Conservation (phyloP, 1,140 invertebrate species). For the Orussus abietinus region DNA sequence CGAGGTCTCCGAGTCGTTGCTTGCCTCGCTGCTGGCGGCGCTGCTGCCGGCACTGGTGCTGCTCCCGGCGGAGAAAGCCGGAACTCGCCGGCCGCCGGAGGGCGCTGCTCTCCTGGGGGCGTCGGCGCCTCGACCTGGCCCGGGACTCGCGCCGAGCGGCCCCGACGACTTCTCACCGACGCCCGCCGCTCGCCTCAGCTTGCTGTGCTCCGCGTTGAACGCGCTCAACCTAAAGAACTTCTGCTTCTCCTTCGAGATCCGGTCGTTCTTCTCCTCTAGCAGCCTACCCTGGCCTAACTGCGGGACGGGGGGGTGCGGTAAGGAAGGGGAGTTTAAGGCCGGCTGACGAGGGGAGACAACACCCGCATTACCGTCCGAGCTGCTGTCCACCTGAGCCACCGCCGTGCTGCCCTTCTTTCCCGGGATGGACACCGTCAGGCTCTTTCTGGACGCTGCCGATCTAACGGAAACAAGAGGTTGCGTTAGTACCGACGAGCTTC, state of each 20-base stretch:
- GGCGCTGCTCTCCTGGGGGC: slow-evolving; percentile 11
- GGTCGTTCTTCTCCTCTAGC: slow-evolving; percentile 63
- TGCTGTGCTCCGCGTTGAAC: slow-evolving; percentile 61
- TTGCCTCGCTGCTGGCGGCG: slow-evolving; percentile 24
- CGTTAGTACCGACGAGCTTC: too few relatives aligned
- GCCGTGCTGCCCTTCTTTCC: slow-evolving; percentile 37
- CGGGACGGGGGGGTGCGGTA: slow-evolving; percentile 47
- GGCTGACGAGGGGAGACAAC: slow-evolving; percentile 55
- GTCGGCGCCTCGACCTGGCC: slow-evolving; percentile 28
- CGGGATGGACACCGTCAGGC: slow-evolving; percentile 31
- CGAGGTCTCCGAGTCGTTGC: slow-evolving; percentile 28
- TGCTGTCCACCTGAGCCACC: slow-evolving; percentile 52
- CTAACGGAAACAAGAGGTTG: too few relatives aligned
- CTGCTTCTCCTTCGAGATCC: slow-evolving; percentile 81
- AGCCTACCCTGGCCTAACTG: slow-evolving; percentile 42
- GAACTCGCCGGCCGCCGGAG: slow-evolving; percentile 17
- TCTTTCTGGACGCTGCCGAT: slow-evolving; percentile 43
- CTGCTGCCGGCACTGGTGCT: slow-evolving; percentile 31
- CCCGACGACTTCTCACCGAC: slow-evolving; percentile 33
- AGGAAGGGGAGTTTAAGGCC: slow-evolving; percentile 47
- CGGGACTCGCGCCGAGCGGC: slow-evolving; percentile 24
- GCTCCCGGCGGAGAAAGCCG: slow-evolving; percentile 27
- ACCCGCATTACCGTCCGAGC: slow-evolving; percentile 61
- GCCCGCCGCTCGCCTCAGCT: slow-evolving; percentile 49
- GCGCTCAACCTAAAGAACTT: slow-evolving; percentile 78